Percentiles rank a stretch among this genome's conserved stretches.
phyloP scores from a whole-genome alignment of 2,113 vertebrate genomes.

The Dromaius novaehollandiae region DNA sequence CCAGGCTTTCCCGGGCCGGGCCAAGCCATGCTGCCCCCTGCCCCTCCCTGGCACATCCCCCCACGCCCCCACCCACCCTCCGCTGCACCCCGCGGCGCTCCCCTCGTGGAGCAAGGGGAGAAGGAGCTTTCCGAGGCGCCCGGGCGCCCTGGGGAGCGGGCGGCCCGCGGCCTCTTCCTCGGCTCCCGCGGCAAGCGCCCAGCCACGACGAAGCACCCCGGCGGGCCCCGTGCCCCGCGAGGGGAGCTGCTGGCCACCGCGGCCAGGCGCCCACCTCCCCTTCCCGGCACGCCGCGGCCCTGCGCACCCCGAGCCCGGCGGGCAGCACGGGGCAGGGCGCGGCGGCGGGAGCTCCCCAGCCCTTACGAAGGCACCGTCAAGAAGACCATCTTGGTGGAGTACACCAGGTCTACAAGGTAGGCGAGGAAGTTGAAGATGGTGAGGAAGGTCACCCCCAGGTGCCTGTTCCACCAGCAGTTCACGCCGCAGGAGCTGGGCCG shows the following conservation, averaged over 20 bases:
- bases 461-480: constrained; percentile 47
- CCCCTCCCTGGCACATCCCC: not conserved
- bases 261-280: not conserved
- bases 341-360: too few species aligned
- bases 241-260: too few species aligned
- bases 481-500: rapidly evolving
- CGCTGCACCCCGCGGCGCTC: too few species aligned
- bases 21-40: not conserved
- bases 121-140: not conserved
- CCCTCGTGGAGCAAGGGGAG: not conserved
- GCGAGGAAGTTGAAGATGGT: constrained; percentile 83
- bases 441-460: constrained; percentile 80
- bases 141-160: not conserved
- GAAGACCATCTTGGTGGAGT: constrained; percentile 83
- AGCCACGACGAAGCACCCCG: too few species aligned
- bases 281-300: rapidly evolving
- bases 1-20: not conserved
- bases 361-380: constrained; percentile 49
- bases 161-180: not conserved
- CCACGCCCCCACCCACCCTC: not conserved
- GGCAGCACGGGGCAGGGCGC: too few species aligned
- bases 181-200: not conserved
- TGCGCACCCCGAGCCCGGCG: too few species aligned
- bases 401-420: constrained; percentile 84
- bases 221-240: too few species aligned